Evolutionary conservation across 1,140 invertebrate genomes (phyloP), one percentile per base, ranked within the genome.

Genomic region (Drosophila parabipectinata): DNA sequence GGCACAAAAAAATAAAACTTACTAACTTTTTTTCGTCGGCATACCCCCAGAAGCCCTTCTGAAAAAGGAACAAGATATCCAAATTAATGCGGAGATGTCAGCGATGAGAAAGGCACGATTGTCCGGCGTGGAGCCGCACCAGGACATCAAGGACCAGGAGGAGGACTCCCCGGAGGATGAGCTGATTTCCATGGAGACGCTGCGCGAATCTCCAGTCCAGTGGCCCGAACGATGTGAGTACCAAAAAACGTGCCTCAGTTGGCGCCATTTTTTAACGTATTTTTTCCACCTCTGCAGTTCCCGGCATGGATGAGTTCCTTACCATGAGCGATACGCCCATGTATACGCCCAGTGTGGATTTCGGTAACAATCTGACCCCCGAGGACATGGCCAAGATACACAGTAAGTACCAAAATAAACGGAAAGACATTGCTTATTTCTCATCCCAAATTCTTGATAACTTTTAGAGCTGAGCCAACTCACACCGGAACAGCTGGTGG

Each of bases 191-290:
- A 93, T 96, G 89, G 98, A 98, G 93, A 98, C 96, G 88, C 92
- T 99, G 67, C 97, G 97, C 85, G 94, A 96, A 8, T 98, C 97
- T 2, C 98, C 97, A 12, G 97, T 98, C 87, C 92, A 98, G 82
- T 99, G 97, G 97, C 97, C 98, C 45, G 97, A 98, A 93, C 96
- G 97, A 93, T 97, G 97, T 98, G 94, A 95, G 94, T 93, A 62
- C n/a, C 18, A 14, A 63, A 45, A 45, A 52, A 64, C 32, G 34
- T 28, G 39, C 9, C 18, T 7, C 12, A 37, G 0, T 58, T 48
- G 18, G 24, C 47, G 24, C 47, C 53, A 57, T 66, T 21, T 21
- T 74, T 47, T 64, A 50, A 57, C 30, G 50, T 39, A n/a, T 6
- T 3, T 37, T 18, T 18, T 18, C 15, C 15, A 18, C 15, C 15